Evolutionary conservation across 2,113 vertebrate species (phyloP), one percentile per base, ranked within the genome.

Genomic region (Cebus imitator): DNA sequence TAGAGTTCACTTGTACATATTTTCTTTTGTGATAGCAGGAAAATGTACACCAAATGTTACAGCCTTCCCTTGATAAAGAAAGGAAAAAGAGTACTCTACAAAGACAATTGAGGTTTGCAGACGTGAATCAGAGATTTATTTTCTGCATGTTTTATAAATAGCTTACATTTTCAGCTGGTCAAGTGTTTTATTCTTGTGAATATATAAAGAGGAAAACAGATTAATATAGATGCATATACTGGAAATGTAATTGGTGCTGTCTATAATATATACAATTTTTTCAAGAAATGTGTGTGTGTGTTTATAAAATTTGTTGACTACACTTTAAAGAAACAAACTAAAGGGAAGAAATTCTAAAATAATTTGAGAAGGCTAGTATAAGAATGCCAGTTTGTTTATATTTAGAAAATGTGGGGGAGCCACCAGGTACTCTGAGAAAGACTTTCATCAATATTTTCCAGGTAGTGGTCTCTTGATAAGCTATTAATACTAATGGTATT

Each of bases 171-270:
- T 52, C 45, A 90, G 75, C 20, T 50, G 32, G 40, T 82, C 81
- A 81, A 78, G 35, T 96, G 83, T 55, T 96, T 95, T 94, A 68
- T 94, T 88, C 17, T 96, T 95, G 6, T 14, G 72, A 82, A 52
- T 68, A 10, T 82, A 81, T 73, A 82, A 61, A 78, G 78, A 87
- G 30, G 58, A 90, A 95, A 94, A 17, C 32, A 64, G 37, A 79
- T 85, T 91, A 91, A 84, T 81, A 87, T 40, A 80, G 30, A 23
- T 20, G 83, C 43, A 43, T 64, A 64, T 57, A 76, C 50, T 95
- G 21, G 35, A 91, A 94, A 64, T 6, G 48, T 80, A 86, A 79
- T 80, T 86, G 16, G 3, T 97, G 40, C 37, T 61, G 8, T 79
- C 8, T 84, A 73, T 92, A 86, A 87, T 79, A 17, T 45, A 35